Conservation (phyloP, 2,113 vertebrate genomes). For the Leptobrachium leishanense region DNA sequence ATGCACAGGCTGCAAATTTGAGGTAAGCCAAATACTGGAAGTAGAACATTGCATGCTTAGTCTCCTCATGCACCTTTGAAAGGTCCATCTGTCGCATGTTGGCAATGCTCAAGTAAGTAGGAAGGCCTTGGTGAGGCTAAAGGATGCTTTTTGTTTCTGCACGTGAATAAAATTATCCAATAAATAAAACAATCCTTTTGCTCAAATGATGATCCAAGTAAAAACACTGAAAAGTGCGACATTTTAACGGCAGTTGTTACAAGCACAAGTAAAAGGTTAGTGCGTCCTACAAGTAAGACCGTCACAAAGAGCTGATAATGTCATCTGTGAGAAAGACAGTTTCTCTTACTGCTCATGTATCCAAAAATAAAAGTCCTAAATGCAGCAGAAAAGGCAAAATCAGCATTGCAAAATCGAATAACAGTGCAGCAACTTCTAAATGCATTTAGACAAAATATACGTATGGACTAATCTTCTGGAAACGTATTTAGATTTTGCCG, state of each 20-base stretch:
- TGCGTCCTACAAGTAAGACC: not conserved
- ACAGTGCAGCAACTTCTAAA: too few species aligned
- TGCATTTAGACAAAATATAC: too few species aligned
- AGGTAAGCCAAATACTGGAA: not conserved
- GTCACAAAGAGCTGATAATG: too few species aligned
- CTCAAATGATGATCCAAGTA: not conserved
- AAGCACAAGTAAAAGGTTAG: not conserved
- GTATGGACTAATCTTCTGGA: too few species aligned
- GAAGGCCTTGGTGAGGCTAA: conserved; percentile 6
- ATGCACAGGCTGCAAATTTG: conserved; percentile 13
- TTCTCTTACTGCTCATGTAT: too few species aligned
- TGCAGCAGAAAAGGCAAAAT: too few species aligned
- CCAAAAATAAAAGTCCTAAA: too few species aligned
- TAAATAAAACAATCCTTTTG: not conserved
- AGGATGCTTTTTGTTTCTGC: conserved; percentile 25
- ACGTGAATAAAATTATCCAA: not conserved
- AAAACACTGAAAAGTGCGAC: too few species aligned
- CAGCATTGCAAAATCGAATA: too few species aligned
- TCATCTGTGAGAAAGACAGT: too few species aligned
- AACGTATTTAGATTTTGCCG: not conserved
- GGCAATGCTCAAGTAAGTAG: conserved; percentile 4
- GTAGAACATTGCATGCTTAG: not conserved
- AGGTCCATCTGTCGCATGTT: not conserved
- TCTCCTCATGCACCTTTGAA: not conserved
- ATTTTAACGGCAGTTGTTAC: not conserved